A percentile compares a stretch with the other conserved stretches of the same genome.
phyloP scores from a whole-genome alignment of 2,888 invertebrate species.

The Helicoverpa assulta region DNA sequence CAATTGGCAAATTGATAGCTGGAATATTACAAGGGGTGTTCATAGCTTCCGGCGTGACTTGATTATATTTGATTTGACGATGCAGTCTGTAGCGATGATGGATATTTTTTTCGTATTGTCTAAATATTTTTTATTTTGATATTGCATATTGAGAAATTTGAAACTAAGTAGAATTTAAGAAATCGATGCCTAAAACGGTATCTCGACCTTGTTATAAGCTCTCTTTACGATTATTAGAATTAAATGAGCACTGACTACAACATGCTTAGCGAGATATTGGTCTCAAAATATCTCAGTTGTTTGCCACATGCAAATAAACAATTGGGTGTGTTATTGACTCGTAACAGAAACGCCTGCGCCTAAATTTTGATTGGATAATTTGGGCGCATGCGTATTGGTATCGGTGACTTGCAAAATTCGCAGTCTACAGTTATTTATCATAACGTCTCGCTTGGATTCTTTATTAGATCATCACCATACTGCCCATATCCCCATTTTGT shows the following conservation, averaged over 20 bases:
- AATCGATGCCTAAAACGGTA: too few relatives aligned
- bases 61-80: slow-evolving; percentile 5
- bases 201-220: too few relatives aligned
- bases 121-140: not conserved
- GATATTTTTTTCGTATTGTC: not conserved
- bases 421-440: not conserved
- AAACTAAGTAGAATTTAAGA: too few relatives aligned
- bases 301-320: not conserved
- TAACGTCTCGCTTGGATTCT: not conserved
- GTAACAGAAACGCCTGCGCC: not conserved
- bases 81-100: slow-evolving; percentile 11
- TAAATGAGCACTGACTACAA: too few relatives aligned
- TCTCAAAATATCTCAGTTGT: not conserved
- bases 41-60: slow-evolving; percentile 25
- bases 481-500: too few relatives aligned
- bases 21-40: slow-evolving; percentile 36
- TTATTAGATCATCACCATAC: too few relatives aligned
- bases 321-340: not conserved
- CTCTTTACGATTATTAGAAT: too few relatives aligned
- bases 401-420: not conserved
- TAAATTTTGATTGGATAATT: not conserved
- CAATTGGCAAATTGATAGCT: slow-evolving; percentile 48
- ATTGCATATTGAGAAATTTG: too few relatives aligned
- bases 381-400: not conserved
- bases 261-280: too few relatives aligned